These are phyloP conservation scores for Myioborus miniatus DNA, from an alignment of 2,797 vertebrate genomes.

Conservation along the genomic window DNA sequence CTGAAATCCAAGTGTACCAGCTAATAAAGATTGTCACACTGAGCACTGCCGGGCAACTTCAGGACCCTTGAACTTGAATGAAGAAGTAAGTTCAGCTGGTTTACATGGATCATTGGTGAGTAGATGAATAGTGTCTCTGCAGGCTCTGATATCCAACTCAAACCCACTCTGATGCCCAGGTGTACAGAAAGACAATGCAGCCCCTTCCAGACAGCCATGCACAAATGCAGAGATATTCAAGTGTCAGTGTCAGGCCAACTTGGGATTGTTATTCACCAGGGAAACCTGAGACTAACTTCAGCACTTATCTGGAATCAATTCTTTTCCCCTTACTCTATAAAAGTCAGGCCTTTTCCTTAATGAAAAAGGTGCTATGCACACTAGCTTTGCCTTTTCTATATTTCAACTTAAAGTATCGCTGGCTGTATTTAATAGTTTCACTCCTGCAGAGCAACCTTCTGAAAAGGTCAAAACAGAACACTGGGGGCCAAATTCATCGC, in stretches of 20 bases:
- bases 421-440: conserved; percentile 51
- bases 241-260: not conserved
- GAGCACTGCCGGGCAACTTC: not conserved
- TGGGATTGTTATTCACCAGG: not conserved
- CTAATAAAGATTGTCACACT: not conserved
- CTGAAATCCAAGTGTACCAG: not conserved
- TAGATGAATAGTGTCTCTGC: not conserved
- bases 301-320: conserved; percentile 40
- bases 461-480: conserved; percentile 68
- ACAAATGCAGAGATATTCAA: not conserved
- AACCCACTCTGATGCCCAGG: not conserved
- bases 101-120: not conserved
- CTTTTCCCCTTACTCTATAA: not conserved
- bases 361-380: conserved; percentile 9
- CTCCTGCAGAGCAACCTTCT: conserved; percentile 52
- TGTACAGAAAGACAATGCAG: not conserved
- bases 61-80: not conserved
- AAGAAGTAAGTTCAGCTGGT: not conserved
- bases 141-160: not conserved
- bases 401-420: not conserved
- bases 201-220: not conserved
- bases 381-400: conserved; percentile 38
- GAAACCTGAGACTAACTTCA: conserved; percentile 35
- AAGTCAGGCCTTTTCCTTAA: conserved; percentile 18
- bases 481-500: conserved; percentile 43